Conservation (phyloP, 2,888 invertebrate genomes). For the Mactromeris polynyma region DNA sequence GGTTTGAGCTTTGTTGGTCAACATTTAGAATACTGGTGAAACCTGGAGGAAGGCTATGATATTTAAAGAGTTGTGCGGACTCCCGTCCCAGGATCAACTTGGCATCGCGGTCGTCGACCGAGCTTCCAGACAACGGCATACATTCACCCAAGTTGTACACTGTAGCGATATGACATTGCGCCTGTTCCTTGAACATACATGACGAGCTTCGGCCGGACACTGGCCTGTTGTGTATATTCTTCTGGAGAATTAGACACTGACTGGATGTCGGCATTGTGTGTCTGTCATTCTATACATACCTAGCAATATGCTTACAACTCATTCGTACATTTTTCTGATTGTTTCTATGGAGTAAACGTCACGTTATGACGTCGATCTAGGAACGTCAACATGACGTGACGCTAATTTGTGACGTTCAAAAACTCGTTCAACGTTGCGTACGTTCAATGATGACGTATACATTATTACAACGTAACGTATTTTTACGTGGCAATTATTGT, state of each 20-base stretch:
- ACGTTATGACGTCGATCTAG: neutral
- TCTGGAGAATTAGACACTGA: slow-evolving; percentile 51
- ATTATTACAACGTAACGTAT: too few relatives aligned
- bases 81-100: slow-evolving; percentile 47
- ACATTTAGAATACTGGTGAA: slow-evolving; percentile 38
- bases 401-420: neutral
- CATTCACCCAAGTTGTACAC: slow-evolving; percentile 50
- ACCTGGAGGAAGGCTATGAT: slow-evolving; percentile 41
- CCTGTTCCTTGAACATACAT: slow-evolving; percentile 27
- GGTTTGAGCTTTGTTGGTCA: neutral
- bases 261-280: slow-evolving; percentile 57
- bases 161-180: slow-evolving; percentile 33
- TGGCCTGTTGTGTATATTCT: neutral
- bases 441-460: too few relatives aligned
- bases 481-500: too few relatives aligned
- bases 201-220: slow-evolving; percentile 8
- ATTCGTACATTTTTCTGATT: neutral
- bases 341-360: neutral
- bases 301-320: neutral
- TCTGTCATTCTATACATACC: neutral
- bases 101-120: slow-evolving; percentile 45
- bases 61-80: slow-evolving; percentile 61
- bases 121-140: neutral
- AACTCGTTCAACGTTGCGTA: too few relatives aligned
- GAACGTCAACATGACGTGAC: neutral